phyloP scores from a whole-genome alignment of 2,113 vertebrate genomes.

The Hypanus sabinus region DNA sequence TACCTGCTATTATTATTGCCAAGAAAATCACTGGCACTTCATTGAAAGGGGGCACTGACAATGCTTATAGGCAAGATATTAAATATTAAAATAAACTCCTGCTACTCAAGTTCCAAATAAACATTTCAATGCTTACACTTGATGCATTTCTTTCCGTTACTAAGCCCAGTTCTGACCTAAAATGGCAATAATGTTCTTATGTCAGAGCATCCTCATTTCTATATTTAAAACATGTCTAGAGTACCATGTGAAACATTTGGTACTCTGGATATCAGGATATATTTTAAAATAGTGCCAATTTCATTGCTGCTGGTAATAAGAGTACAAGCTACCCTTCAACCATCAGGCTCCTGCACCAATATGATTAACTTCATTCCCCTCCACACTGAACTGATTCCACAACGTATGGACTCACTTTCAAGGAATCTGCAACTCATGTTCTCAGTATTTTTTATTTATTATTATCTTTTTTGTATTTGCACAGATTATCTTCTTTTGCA shows the following conservation, averaged over 20 bases:
- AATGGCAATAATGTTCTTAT: background rate
- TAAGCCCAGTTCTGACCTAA: background rate
- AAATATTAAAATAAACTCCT: background rate
- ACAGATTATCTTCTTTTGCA: too few species aligned
- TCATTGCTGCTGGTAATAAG: background rate
- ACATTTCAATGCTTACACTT: background rate
- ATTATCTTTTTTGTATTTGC: too few species aligned
- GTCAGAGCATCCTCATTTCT: background rate
- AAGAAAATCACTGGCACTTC: background rate
- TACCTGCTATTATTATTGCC: background rate
- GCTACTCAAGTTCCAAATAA: background rate
- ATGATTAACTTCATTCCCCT: too few species aligned
- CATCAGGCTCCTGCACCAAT: too few species aligned
- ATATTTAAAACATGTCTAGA: background rate
- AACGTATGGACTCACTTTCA: too few species aligned
- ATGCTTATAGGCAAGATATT: background rate
- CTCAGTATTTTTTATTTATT: too few species aligned
- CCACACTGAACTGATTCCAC: too few species aligned
- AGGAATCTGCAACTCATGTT: too few species aligned
- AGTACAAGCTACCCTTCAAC: background rate
- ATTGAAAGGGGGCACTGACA: background rate
- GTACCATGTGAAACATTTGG: background rate
- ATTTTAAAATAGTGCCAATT: background rate
- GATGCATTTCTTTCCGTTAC: background rate
- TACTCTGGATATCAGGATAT: background rate